Evolutionary conservation across 2,797 vertebrate genomes (phyloP).

Genomic region (Myotis myotis): DNA sequence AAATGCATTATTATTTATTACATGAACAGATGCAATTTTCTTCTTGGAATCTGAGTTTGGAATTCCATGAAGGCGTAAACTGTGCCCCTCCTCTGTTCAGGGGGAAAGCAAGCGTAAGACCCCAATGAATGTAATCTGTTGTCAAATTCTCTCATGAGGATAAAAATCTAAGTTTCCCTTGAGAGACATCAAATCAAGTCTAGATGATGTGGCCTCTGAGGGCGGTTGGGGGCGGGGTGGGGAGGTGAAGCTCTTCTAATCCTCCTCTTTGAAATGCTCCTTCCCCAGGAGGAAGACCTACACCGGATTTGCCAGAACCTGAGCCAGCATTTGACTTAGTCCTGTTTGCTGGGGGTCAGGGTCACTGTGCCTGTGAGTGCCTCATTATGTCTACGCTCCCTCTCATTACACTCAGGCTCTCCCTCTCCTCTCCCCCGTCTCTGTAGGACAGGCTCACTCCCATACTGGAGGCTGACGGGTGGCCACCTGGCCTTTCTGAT

Average conservation of each 20-base stretch:
- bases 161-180: neutral
- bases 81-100: neutral
- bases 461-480: neutral
- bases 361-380: accelerated
- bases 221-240: accelerated
- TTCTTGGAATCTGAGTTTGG: conserved; percentile 62
- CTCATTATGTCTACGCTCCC: accelerated
- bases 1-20: conserved; percentile 80
- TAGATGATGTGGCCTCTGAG: neutral
- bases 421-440: neutral
- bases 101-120: neutral
- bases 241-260: neutral
- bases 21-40: conserved; percentile 75
- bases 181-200: neutral
- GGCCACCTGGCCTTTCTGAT: neutral
- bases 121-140: accelerated
- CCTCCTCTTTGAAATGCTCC: neutral
- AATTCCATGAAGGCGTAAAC: neutral
- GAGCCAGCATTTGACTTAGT: neutral
- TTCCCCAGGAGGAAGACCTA: neutral
- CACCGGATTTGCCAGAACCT: neutral
- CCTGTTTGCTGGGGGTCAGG: neutral
- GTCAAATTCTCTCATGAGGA: neutral
- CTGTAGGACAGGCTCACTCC: neutral
- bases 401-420: neutral